Base-by-base conservation (phyloP, 2,113 vertebrate species). In the Rana temporaria region DNA sequence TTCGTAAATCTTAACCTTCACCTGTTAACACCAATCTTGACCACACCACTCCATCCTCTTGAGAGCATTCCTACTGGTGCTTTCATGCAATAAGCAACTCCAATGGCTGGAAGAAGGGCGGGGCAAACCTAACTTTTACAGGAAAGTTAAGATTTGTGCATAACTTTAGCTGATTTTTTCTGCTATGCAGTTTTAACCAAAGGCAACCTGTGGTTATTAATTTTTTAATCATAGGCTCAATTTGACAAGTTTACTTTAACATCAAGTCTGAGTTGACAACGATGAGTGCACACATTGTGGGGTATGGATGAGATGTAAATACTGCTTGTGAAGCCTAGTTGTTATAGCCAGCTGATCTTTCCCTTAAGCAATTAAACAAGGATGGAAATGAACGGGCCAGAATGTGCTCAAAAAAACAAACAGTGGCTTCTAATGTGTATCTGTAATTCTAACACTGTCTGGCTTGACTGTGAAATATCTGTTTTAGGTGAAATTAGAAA, bases 321-420 rank as follows among this genome's bases (percentile, higher is more conserved):
- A 26, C 60, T 63, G 62, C 11, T 15, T 20, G 24, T 26, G 62
- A 17, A 26, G 62, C 26, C 42, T 6, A 12, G 42, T 48, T 48
- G 42, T 48, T 48, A 48, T 12, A 8, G 42, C 42, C 42, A 12
- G 42, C 42, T 8, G 42, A 48, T 48, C 42, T 48, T 48, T 48
- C 42, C 42, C 42, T 48, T 14, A 48, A 48, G 26, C 62, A 26
- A 64, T 64, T 30, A 64, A 64, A 64, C 62, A 30, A 64, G 62
- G 24, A 30, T 30, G 24, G 62, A n/a, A 64, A 64, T 64, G 24
- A 30, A 64, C 62, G n/a, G 62, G 4, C 26, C 62, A 30, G 22
- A 24, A 30, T 64, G 62, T 64, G 62, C 62, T 64, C 22, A n/a
- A 9, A 64, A 48, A 64, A 64, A 30, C 11, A 64, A 64, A 64